These are phyloP conservation scores for Coenonympha glycerion DNA, from an alignment of 2,888 invertebrate genomes.

Conservation along the genomic window DNA sequence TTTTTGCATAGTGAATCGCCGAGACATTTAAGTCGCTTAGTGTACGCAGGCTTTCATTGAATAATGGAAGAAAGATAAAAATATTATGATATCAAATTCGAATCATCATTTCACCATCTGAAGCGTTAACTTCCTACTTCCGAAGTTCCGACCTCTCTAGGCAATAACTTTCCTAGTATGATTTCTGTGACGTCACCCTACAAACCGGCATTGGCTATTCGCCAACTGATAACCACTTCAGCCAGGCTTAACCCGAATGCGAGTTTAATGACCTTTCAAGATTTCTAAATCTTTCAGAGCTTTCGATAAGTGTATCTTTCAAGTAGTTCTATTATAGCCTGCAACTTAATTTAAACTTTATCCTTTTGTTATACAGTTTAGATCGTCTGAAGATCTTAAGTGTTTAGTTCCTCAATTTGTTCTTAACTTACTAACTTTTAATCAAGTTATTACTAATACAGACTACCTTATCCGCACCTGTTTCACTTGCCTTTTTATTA, in stretches of 20 bases:
- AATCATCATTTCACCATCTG: slow-evolving; percentile 11
- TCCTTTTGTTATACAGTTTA: background rate
- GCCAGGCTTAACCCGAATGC: slow-evolving; percentile 56
- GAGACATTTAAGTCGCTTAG: too few relatives aligned
- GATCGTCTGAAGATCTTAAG: background rate
- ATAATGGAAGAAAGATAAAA: background rate
- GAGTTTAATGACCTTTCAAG: slow-evolving; percentile 61
- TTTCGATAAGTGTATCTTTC: slow-evolving; percentile 34
- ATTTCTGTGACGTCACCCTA: slow-evolving; percentile 49
- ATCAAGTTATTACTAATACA: background rate
- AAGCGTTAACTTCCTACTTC: slow-evolving; percentile 14
- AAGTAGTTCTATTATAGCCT: slow-evolving; percentile 19
- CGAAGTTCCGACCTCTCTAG: slow-evolving; percentile 20
- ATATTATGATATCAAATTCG: background rate
- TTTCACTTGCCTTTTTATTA: too few relatives aligned
- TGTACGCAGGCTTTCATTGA: background rate
- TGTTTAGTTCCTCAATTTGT: background rate
- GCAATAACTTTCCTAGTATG: slow-evolving; percentile 27
- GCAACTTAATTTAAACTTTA: slow-evolving; percentile 7
- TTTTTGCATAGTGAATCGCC: too few relatives aligned
- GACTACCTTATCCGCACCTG: too few relatives aligned
- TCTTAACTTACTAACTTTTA: background rate
- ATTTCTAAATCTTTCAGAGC: slow-evolving; percentile 44
- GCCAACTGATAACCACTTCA: slow-evolving; percentile 68
- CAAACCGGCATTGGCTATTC: slow-evolving; percentile 56